Evolutionary conservation across 2,797 vertebrate species (phyloP).

Genomic region (Poecilia velifera): DNA sequence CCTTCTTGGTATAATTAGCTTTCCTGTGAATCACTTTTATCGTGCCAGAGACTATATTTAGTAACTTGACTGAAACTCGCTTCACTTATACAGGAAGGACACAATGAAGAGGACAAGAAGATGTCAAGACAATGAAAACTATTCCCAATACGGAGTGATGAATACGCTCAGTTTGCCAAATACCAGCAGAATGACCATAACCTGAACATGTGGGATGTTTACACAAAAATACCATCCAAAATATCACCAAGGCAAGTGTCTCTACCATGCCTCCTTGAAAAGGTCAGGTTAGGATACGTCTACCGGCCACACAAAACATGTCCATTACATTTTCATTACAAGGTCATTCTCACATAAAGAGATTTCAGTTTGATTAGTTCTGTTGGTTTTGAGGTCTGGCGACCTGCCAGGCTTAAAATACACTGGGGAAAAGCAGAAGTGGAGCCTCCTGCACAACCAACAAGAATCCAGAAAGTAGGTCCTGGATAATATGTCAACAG

Average conservation of each 20-base stretch:
- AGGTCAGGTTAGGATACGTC: no score
- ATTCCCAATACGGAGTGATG: slow-evolving; percentile 3
- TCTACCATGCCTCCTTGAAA: not conserved
- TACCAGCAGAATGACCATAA: not conserved
- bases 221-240: not conserved
- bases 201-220: not conserved
- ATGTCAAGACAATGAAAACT: not conserved
- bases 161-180: not conserved
- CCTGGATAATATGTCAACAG: no score
- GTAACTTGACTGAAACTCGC: slow-evolving; percentile 2
- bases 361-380: no score
- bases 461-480: no score
- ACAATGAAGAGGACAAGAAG: slow-evolving; percentile 1
- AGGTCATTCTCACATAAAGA: no score
- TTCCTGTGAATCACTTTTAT: slow-evolving; percentile 10
- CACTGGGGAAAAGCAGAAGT: no score
- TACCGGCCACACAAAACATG: no score
- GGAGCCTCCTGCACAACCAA: no score
- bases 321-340: no score
- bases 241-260: not conserved
- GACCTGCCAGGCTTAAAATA: no score
- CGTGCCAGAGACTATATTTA: not conserved
- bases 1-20: not conserved
- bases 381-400: no score
- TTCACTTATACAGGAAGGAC: not conserved